phyloP scores from a whole-genome alignment of 2,888 invertebrate species.

The Amblyjoppa fuscipennis region DNA sequence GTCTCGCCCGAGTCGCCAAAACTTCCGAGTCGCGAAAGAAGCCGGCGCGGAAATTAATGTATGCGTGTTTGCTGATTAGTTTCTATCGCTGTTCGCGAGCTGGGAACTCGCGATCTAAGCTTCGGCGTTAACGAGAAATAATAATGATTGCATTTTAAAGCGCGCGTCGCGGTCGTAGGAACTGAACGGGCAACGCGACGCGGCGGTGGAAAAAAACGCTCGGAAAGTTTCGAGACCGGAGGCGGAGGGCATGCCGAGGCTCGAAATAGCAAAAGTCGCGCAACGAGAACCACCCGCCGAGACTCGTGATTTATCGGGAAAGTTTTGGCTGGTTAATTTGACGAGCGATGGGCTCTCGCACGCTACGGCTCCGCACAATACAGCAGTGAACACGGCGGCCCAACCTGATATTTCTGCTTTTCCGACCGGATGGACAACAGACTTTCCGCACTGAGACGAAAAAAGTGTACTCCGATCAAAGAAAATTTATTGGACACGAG shows the following conservation, averaged over 20 bases:
- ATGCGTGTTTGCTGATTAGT: conserved; percentile 28
- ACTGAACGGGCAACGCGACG: conserved; percentile 27
- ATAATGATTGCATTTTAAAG: conserved; percentile 63
- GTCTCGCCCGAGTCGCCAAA: conserved; percentile 6
- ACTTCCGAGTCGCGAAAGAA: not conserved
- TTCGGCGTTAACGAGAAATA: conserved; percentile 55
- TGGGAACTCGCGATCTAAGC: not conserved
- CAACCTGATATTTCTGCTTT: not conserved
- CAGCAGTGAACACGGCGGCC: not conserved
- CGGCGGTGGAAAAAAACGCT: conserved; percentile 43
- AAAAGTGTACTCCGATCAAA: too few relatives aligned
- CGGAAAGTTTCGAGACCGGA: conserved; percentile 55
- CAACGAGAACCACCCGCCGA: conserved; percentile 58
- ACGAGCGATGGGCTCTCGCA: conserved; percentile 70
- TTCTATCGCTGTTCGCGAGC: conserved; percentile 14
- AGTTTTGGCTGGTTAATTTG: conserved; percentile 75
- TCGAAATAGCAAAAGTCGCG: conserved; percentile 53
- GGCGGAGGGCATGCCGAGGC: conserved; percentile 23
- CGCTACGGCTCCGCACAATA: conserved; percentile 42
- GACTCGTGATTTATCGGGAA: conserved; percentile 74
- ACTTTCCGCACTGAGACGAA: not conserved
- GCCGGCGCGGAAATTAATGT: not conserved
- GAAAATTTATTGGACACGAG: too few relatives aligned
- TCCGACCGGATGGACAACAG: not conserved
- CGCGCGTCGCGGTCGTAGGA: not conserved